Percentiles rank a stretch among this genome's conserved stretches.
Evolutionary conservation across 2,797 vertebrate species (phyloP).

Genomic region (Gallinago nigripennis): DNA sequence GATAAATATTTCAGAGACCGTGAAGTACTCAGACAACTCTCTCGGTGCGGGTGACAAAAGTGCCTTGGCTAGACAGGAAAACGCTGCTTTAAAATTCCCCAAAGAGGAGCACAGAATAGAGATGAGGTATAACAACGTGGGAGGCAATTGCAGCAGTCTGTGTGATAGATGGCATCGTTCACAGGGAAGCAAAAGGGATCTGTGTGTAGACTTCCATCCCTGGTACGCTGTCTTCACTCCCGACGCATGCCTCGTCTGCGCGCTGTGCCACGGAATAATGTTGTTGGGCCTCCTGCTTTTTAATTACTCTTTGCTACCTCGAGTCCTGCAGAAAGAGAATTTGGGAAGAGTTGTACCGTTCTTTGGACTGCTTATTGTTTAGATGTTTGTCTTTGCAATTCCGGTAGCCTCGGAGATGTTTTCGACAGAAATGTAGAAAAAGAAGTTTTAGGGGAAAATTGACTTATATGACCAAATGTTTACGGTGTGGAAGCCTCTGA

Average conservation of each 20-base stretch:
- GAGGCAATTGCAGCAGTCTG: neutral
- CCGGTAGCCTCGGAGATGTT: neutral
- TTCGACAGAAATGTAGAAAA: neutral
- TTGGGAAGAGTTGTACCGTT: fast-evolving
- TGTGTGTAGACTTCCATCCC: neutral
- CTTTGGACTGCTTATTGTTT: neutral
- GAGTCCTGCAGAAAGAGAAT: neutral
- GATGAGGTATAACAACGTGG: neutral
- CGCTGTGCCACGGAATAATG: fast-evolving
- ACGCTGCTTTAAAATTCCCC: neutral
- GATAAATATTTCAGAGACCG: slow-evolving; percentile 58
- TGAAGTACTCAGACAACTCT: slow-evolving; percentile 9
- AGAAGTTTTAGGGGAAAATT: neutral
- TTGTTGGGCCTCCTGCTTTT: neutral
- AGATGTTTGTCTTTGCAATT: neutral
- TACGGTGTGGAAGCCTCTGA: fast-evolving
- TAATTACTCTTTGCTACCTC: neutral
- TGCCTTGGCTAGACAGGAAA: slow-evolving; percentile 19
- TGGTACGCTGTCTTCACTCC: fast-evolving
- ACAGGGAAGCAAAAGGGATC: neutral
- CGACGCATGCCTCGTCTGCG: fast-evolving
- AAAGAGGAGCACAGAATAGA: neutral
- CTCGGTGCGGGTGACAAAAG: neutral
- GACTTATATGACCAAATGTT: neutral
- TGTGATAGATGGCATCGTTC: slow-evolving; percentile 19